phyloP scores from a whole-genome alignment of 2,113 vertebrate genomes.

The Toxotes chatareus region DNA sequence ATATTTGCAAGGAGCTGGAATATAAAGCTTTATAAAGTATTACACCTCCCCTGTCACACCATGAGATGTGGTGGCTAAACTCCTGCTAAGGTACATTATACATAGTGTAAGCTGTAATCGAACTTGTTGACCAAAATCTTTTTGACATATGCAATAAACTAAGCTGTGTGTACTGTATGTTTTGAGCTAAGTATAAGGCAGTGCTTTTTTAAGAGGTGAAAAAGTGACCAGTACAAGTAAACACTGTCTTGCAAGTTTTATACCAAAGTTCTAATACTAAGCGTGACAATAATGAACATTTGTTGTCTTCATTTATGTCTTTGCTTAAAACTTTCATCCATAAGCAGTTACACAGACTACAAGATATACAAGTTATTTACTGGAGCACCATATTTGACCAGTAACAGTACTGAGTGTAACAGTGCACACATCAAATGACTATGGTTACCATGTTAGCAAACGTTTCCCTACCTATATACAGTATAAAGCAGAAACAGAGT shows the following conservation, averaged over 20 bases:
- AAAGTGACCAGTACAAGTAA: not conserved
- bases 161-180: not conserved
- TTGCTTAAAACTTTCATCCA: no score
- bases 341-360: no score
- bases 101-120: constrained; percentile 48
- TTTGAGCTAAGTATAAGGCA: not conserved
- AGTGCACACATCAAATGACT: not conserved
- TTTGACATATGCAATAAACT: constrained; percentile 26
- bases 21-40: constrained; percentile 79
- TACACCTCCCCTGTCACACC: constrained; percentile 75
- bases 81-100: constrained; percentile 63
- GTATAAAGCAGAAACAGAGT: not conserved
- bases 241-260: no score
- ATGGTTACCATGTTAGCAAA: not conserved
- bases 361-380: no score
- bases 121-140: constrained; percentile 36
- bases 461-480: not conserved
- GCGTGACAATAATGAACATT: no score
- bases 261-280: not conserved
- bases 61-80: constrained; percentile 61
- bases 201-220: constrained; percentile 6
- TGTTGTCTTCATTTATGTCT: no score
- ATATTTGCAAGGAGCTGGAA: constrained; percentile 79
- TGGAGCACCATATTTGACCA: no score
- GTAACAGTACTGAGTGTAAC: not conserved